Evolutionary conservation across 2,888 invertebrate species (phyloP).

Genomic region (Unio delphinus): DNA sequence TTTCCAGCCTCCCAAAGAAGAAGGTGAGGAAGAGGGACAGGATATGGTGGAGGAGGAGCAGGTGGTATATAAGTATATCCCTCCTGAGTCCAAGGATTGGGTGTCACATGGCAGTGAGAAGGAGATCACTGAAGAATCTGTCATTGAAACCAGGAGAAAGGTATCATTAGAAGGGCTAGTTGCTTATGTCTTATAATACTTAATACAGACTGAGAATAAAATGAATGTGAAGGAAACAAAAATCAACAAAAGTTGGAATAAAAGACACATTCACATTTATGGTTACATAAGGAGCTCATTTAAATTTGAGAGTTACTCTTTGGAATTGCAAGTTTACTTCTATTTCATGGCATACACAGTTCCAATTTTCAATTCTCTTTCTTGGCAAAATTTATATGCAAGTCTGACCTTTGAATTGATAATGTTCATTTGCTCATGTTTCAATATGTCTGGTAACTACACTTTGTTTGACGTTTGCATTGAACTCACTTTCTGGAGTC

Average conservation of each 20-base stretch:
- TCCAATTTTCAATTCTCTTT: background rate
- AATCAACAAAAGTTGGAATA: no score
- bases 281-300: no score
- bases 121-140: slow-evolving; percentile 67
- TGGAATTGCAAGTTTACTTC: background rate
- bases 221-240: no score
- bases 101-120: slow-evolving; percentile 69
- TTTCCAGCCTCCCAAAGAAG: slow-evolving; percentile 47
- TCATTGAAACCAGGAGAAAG: slow-evolving; percentile 54
- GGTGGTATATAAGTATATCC: slow-evolving; percentile 65
- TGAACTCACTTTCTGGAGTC: no score
- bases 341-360: background rate
- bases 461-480: no score
- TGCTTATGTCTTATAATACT: background rate
- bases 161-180: slow-evolving; percentile 28
- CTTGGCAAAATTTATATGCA: no score
- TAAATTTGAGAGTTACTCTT: background rate
- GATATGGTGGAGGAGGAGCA: slow-evolving; percentile 51
- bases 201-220: no score
- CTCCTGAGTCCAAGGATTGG: slow-evolving; percentile 70
- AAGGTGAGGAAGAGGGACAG: slow-evolving; percentile 32
- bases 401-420: no score
- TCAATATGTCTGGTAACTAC: no score
- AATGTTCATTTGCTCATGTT: no score
- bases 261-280: no score